A percentile compares a stretch with the other conserved stretches of the same genome.
Conservation (phyloP, 2,113 vertebrate genomes). For the Perccottus glenii region DNA sequence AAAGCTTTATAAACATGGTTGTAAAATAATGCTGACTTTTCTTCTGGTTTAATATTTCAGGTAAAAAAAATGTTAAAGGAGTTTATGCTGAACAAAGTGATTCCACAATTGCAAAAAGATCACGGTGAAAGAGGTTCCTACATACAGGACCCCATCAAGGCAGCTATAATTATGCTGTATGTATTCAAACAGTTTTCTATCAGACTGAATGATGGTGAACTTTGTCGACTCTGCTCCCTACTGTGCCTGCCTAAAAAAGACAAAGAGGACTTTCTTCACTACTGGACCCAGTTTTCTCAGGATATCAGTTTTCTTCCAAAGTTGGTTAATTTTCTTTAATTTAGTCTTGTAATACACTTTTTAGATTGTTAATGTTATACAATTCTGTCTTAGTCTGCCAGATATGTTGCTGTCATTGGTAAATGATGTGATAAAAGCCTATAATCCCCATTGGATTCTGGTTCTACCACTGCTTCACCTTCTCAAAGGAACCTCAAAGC, state of each 20-base stretch:
- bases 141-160: slow-evolving; percentile 60
- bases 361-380: not conserved
- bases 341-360: rapidly evolving
- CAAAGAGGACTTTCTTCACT: slow-evolving; percentile 57
- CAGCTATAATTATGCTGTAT: slow-evolving; percentile 66
- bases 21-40: not conserved
- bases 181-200: slow-evolving; percentile 36
- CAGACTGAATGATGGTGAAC: slow-evolving; percentile 18
- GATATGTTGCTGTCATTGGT: slow-evolving; percentile 40
- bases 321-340: slow-evolving; percentile 39
- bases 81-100: slow-evolving; percentile 62
- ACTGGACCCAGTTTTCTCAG: slow-evolving; percentile 65
- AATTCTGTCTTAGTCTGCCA: slow-evolving; percentile 54
- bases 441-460: slow-evolving; percentile 57
- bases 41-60: slow-evolving; percentile 36
- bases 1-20: not conserved
- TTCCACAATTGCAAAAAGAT: slow-evolving; percentile 61
- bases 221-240: slow-evolving; percentile 51
- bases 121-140: slow-evolving; percentile 4
- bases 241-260: slow-evolving; percentile 66
- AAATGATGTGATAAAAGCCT: not conserved
- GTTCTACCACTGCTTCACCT: slow-evolving; percentile 77
- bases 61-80: slow-evolving; percentile 67
- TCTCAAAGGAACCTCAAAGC: slow-evolving; percentile 52
- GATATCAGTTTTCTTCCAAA: slow-evolving; percentile 50